phyloP scores from a whole-genome alignment of 2,113 vertebrate species.

The Albula glossodonta region DNA sequence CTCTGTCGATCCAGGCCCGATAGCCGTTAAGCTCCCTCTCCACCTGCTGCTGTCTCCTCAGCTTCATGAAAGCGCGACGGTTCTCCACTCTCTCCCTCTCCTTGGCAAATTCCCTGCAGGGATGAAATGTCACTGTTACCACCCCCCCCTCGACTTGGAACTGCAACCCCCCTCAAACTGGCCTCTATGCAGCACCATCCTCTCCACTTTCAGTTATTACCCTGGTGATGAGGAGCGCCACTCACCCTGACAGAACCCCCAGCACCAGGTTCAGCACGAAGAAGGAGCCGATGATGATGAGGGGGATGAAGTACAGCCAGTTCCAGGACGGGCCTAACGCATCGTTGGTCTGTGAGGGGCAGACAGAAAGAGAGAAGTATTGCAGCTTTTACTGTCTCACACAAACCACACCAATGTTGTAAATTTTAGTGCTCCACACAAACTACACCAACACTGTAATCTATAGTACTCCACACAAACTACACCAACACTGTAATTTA shows the following conservation, averaged over 20 bases:
- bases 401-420: no score
- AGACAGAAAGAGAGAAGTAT: constrained; percentile 23
- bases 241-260: constrained; percentile 94
- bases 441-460: no score
- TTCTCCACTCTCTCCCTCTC: constrained; percentile 97
- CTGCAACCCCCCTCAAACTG: no score
- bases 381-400: no score
- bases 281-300: constrained; percentile 96
- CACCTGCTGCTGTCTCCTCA: constrained; percentile 95
- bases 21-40: constrained; percentile 95
- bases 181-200: neutral
- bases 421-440: no score
- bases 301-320: constrained; percentile 97
- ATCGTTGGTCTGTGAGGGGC: constrained; percentile 85
- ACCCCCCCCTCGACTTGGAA: no score
- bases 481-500: no score
- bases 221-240: neutral
- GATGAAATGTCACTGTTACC: neutral
- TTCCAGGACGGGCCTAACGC: constrained; percentile 92
- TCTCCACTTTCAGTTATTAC: neutral
- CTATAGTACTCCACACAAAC: no score
- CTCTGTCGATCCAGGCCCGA: constrained; percentile 97
- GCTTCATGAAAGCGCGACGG: constrained; percentile 95
- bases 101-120: constrained; percentile 93
- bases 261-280: constrained; percentile 96